These are phyloP conservation scores for Helleia helle DNA, from an alignment of 2,888 invertebrate species.

Conservation along the genomic window DNA sequence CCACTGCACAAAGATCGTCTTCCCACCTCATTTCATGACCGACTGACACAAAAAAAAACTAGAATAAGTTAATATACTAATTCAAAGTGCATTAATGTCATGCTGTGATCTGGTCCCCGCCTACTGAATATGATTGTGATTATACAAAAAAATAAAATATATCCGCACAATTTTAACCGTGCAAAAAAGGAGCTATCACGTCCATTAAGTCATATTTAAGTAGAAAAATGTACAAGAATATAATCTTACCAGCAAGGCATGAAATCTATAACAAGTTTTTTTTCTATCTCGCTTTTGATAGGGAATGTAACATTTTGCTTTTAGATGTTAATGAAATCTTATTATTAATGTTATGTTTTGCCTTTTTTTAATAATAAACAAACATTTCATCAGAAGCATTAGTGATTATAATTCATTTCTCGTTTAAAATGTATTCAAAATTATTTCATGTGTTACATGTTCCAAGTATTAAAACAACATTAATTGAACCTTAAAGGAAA, in stretches of 20 bases:
- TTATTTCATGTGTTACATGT: too few species aligned
- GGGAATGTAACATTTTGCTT: neutral
- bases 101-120: conserved; percentile 9
- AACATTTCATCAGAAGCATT: too few species aligned
- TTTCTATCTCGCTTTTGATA: neutral
- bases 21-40: too few species aligned
- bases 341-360: too few species aligned
- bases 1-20: too few species aligned
- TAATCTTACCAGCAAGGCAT: neutral
- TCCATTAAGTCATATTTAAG: neutral
- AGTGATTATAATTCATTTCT: too few species aligned
- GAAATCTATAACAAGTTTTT: neutral
- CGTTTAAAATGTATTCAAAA: too few species aligned
- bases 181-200: neutral
- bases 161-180: neutral
- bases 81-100: conserved; percentile 6
- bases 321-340: neutral
- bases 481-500: too few species aligned
- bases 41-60: conserved; percentile 14
- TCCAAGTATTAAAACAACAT: too few species aligned
- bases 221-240: conserved; percentile 8
- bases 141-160: neutral
- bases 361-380: too few species aligned
- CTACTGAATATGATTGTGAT: conserved; percentile 1
- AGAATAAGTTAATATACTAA: conserved; percentile 20